Conservation (phyloP, 2,888 invertebrate genomes). For the Drosophila helvetica region DNA sequence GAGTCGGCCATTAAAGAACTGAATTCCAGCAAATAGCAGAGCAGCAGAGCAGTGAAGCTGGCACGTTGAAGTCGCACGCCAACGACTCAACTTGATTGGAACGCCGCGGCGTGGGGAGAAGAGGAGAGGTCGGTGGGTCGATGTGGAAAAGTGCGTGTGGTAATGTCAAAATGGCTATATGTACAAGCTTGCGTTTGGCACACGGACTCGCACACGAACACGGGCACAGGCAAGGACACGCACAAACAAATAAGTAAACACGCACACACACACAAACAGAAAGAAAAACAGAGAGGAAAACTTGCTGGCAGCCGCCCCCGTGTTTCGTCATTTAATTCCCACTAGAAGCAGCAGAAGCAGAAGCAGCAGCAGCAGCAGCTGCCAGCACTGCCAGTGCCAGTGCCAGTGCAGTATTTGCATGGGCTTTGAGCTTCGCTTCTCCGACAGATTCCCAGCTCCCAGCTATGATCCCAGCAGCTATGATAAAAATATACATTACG, state of each 20-base stretch:
- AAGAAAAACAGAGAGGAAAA: background rate
- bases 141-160: conserved; percentile 30
- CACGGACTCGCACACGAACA: conserved; percentile 13
- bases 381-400: background rate
- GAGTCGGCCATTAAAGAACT: conserved; percentile 22
- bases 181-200: conserved; percentile 22
- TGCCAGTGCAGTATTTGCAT: conserved; percentile 4
- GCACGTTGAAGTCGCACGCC: conserved; percentile 21
- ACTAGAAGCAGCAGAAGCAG: background rate
- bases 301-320: conserved; percentile 10
- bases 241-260: conserved; percentile 3
- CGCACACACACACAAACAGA: background rate
- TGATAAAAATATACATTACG: too few relatives aligned
- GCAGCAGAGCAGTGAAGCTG: conserved; percentile 9
- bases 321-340: conserved; percentile 21
- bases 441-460: too few relatives aligned
- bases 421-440: too few relatives aligned
- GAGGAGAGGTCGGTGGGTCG: background rate
- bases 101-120: background rate
- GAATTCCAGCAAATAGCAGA: too few relatives aligned
- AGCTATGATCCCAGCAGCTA: too few relatives aligned
- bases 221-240: background rate
- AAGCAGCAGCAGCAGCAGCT: conserved; percentile 4
- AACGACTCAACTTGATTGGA: conserved; percentile 3
- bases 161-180: conserved; percentile 34